Conservation (phyloP, 2,797 vertebrate species). For the Parauchenoglanis ngamensis region DNA sequence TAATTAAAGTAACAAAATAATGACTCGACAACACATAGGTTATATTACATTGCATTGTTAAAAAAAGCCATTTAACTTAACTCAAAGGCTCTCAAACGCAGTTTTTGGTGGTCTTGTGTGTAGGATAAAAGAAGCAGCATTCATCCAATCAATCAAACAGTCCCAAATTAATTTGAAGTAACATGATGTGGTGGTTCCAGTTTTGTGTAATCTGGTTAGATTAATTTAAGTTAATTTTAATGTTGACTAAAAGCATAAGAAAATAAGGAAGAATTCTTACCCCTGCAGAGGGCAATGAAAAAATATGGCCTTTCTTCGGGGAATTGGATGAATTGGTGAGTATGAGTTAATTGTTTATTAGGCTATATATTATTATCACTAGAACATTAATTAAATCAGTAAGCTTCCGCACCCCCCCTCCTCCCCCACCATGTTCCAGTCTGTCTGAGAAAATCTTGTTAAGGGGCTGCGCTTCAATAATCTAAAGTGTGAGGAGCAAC, state of each 20-base stretch:
- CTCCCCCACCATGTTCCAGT: neutral
- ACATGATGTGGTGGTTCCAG: too few relatives aligned
- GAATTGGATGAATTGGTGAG: neutral
- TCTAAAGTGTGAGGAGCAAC: constrained; percentile 45
- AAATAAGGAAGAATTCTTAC: neutral
- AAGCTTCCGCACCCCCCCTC: neutral
- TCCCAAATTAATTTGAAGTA: neutral
- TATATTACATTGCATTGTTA: neutral
- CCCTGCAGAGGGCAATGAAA: neutral
- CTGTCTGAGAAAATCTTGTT: constrained; percentile 33
- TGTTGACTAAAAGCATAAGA: neutral
- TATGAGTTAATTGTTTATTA: neutral
- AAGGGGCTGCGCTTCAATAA: constrained; percentile 26
- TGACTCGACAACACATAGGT: neutral
- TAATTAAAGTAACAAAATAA: neutral
- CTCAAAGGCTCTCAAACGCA: neutral
- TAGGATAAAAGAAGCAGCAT: neutral
- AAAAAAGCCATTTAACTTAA: neutral
- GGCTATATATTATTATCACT: neutral
- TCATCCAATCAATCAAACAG: neutral
- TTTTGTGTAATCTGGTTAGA: neutral
- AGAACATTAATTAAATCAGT: constrained; percentile 21
- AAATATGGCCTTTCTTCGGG: neutral
- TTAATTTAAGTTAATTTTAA: neutral
- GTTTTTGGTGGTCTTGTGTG: neutral